These are phyloP conservation scores for Callipepla squamata DNA, from an alignment of 2,113 vertebrate species.

Conservation along the genomic window DNA sequence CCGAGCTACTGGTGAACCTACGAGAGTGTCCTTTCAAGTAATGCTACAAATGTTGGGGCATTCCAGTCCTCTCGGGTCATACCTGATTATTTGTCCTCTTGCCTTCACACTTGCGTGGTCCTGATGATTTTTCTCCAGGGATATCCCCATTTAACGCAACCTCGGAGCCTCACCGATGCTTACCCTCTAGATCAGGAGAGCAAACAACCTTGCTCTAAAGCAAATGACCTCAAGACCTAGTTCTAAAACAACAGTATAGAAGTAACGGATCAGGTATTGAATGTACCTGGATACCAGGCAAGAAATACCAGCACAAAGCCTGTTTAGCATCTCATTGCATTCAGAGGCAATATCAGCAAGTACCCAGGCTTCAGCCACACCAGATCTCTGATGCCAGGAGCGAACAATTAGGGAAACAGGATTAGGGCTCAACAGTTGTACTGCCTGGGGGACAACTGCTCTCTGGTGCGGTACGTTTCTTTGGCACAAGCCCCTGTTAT, in stretches of 20 bases:
- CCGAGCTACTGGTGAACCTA: not conserved
- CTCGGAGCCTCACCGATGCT: not conserved
- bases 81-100: not conserved
- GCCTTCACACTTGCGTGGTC: not conserved
- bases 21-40: not conserved
- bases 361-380: not conserved
- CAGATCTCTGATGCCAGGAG: not conserved
- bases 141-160: not conserved
- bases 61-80: not conserved
- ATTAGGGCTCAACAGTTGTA: not conserved
- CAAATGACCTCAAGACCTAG: not conserved
- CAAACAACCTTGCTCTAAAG: not conserved
- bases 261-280: not conserved
- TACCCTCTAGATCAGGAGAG: not conserved
- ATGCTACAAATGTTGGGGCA: not conserved
- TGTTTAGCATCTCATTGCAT: not conserved
- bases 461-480: not conserved
- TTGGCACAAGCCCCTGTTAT: not conserved
- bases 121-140: not conserved
- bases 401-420: not conserved
- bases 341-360: not conserved
- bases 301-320: not conserved
- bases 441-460: not conserved
- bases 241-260: not conserved
- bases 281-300: not conserved